These are phyloP conservation scores for Himalopsyche tibetana DNA, from an alignment of 2,888 invertebrate genomes.

Conservation along the genomic window DNA sequence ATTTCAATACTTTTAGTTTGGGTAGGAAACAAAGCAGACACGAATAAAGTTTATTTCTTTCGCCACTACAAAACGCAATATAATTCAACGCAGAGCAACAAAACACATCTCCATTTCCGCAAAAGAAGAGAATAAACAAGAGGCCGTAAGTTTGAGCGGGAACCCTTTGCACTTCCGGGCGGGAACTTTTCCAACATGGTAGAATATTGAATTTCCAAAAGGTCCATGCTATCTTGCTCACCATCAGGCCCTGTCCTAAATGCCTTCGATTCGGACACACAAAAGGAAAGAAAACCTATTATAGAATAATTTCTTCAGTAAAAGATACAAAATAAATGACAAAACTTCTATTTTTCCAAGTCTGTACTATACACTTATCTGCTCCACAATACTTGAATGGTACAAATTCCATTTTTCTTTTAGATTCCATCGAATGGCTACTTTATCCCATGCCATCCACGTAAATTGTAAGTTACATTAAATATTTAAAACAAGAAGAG, in stretches of 20 bases:
- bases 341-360: no score
- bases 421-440: no score
- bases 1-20: conserved; percentile 21
- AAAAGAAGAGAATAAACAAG: conserved; percentile 38
- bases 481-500: no score
- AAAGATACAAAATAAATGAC: no score
- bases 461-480: no score
- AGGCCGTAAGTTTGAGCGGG: conserved; percentile 13
- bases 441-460: no score
- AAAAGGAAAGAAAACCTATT: no score
- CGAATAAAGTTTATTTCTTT: conserved; percentile 31
- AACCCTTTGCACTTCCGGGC: conserved; percentile 36
- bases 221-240: conserved; percentile 13
- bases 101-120: conserved; percentile 38
- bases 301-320: no score
- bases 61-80: conserved; percentile 39
- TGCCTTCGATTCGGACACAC: no score
- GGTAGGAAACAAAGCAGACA: conserved; percentile 22
- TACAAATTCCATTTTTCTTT: no score
- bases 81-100: conserved; percentile 35
- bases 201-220: conserved; percentile 40
- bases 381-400: no score
- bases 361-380: no score
- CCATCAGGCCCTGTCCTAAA: background rate
- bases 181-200: conserved; percentile 36